Percentiles rank a stretch among this genome's conserved stretches.
Conservation (phyloP, 2,888 invertebrate species). For the Myopa tessellatipennis region DNA sequence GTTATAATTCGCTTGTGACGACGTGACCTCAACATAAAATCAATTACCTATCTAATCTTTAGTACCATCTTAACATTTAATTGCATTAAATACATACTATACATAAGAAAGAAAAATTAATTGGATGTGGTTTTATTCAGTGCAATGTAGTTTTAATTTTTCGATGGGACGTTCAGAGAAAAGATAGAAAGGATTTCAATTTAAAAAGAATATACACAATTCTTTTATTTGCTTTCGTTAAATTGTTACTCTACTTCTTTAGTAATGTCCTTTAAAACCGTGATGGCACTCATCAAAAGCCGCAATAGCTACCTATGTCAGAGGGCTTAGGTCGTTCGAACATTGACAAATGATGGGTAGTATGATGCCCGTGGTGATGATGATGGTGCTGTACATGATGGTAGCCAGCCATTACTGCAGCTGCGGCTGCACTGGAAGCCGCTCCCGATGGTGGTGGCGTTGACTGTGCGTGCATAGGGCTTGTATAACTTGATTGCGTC, state of each 20-base stretch:
- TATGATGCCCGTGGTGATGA: slow-evolving; percentile 54
- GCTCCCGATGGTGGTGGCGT: slow-evolving; percentile 43
- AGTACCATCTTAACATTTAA: too few relatives aligned
- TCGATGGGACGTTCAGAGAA: too few relatives aligned
- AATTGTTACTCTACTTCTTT: background rate
- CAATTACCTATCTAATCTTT: too few relatives aligned
- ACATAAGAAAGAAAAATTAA: too few relatives aligned
- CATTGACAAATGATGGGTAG: slow-evolving; percentile 64
- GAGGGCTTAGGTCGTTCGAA: slow-evolving; percentile 70
- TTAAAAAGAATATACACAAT: too few relatives aligned
- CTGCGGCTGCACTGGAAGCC: slow-evolving; percentile 41
- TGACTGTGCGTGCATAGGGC: slow-evolving; percentile 44
- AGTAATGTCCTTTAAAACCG: background rate
- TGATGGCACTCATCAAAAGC: slow-evolving; percentile 66
- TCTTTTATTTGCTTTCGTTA: background rate
- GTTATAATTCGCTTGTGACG: too few relatives aligned
- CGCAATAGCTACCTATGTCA: slow-evolving; percentile 70
- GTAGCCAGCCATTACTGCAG: slow-evolving; percentile 43
- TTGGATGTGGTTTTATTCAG: too few relatives aligned
- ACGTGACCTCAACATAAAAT: too few relatives aligned
- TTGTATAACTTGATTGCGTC: slow-evolving; percentile 52
- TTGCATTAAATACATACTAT: too few relatives aligned
- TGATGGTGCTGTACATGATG: slow-evolving; percentile 50
- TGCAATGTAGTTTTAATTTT: too few relatives aligned
- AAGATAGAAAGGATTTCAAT: too few relatives aligned